Conservation (phyloP, 2,113 vertebrate genomes). For the Emydura subglobosa region DNA sequence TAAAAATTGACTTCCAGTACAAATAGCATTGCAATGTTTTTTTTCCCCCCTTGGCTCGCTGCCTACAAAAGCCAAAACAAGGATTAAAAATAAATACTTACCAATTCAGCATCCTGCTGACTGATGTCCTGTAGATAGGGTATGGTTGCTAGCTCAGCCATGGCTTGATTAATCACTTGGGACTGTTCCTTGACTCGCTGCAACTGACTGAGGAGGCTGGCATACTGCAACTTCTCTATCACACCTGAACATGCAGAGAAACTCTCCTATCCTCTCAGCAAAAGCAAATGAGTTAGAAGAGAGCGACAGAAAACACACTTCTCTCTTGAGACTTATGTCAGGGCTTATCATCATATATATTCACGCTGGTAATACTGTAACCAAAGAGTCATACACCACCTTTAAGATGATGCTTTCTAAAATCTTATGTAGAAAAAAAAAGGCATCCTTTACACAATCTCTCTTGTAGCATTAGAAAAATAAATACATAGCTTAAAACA, state of each 20-base stretch:
- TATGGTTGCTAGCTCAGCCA: slow-evolving; percentile 82
- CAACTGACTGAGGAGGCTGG: slow-evolving; percentile 74
- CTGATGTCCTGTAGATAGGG: slow-evolving; percentile 82
- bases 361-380: neutral
- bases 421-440: neutral
- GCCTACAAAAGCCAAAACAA: slow-evolving; percentile 56
- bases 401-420: slow-evolving; percentile 34
- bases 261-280: slow-evolving; percentile 57
- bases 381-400: slow-evolving; percentile 8
- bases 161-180: slow-evolving; percentile 79
- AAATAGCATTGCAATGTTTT: neutral
- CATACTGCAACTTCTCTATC: slow-evolving; percentile 81
- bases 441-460: neutral
- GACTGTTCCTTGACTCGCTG: slow-evolving; percentile 74
- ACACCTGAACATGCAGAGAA: slow-evolving; percentile 67
- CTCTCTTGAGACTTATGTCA: neutral
- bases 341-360: neutral
- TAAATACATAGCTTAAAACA: slow-evolving; percentile 23
- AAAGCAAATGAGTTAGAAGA: slow-evolving; percentile 49
- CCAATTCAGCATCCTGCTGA: slow-evolving; percentile 72
- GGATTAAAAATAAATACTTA: slow-evolving; percentile 64
- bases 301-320: neutral
- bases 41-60: neutral
- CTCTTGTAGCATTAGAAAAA: slow-evolving; percentile 45
- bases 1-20: neutral